Percentiles rank a stretch among this genome's conserved stretches.
Conservation (phyloP, 1,140 invertebrate species). For the Ectropis grisescens region DNA sequence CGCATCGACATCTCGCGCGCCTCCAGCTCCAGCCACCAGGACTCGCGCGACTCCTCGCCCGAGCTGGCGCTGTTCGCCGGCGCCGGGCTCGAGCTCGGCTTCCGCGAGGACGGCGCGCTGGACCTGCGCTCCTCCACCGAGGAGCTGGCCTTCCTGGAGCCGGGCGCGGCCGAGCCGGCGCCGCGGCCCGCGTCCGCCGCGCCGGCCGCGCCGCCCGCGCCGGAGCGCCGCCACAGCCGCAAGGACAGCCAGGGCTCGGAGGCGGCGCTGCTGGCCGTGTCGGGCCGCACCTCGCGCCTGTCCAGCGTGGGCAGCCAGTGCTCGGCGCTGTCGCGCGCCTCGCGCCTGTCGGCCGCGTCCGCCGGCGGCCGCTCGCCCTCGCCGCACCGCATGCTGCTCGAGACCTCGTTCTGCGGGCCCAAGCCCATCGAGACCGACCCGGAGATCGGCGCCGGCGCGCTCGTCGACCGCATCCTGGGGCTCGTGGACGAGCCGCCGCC, state of each 20-base stretch:
- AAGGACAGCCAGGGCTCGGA: constrained; percentile 86
- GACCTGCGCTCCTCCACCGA: constrained; percentile 88
- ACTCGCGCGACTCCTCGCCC: constrained; percentile 85
- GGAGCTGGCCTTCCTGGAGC: constrained; percentile 84
- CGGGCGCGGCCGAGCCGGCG: constrained; percentile 32
- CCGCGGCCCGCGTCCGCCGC: constrained; percentile 22
- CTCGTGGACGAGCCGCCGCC: constrained; percentile 45
- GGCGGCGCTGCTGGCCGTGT: constrained; percentile 83
- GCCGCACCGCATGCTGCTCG: constrained; percentile 88
- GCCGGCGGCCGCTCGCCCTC: constrained; percentile 83
- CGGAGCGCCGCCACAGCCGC: constrained; percentile 73
- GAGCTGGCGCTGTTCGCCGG: constrained; percentile 77
- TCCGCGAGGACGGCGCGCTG: constrained; percentile 83
- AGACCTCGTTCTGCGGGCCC: constrained; percentile 90
- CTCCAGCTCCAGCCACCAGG: constrained; percentile 87
- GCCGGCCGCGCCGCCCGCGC: constrained; percentile 20
- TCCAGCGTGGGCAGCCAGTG: constrained; percentile 82
- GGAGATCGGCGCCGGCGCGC: constrained; percentile 57
- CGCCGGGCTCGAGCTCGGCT: constrained; percentile 66
- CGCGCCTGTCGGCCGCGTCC: constrained; percentile 78
- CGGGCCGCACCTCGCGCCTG: constrained; percentile 84
- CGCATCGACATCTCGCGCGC: constrained; percentile 90
- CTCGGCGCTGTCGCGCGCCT: constrained; percentile 69
- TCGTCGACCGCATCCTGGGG: constrained; percentile 43
- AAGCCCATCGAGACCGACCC: constrained; percentile 75